These are phyloP conservation scores for Penaeus chinensis DNA, from an alignment of 1,140 invertebrate species.

Conservation along the genomic window DNA sequence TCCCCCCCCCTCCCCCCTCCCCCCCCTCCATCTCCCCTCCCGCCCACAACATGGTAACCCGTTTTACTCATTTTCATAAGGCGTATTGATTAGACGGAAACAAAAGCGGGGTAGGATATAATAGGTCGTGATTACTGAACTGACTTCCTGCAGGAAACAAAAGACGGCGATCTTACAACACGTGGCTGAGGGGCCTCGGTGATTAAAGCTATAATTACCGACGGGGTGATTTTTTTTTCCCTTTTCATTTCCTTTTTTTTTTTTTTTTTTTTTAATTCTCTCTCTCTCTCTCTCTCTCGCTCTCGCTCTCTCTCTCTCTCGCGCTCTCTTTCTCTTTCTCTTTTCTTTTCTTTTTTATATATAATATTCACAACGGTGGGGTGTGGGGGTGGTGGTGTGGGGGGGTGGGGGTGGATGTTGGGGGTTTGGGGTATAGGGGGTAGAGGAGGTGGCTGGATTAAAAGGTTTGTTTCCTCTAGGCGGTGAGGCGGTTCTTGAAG, in stretches of 20 bases:
- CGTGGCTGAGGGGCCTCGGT: constrained; percentile 35
- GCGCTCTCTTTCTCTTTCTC: no score
- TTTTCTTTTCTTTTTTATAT: no score
- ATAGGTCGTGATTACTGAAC: constrained; percentile 33
- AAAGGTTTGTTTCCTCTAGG: not conserved
- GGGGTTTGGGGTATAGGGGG: not conserved
- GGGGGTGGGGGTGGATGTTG: no score
- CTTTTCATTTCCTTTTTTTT: no score
- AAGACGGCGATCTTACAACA: constrained; percentile 25
- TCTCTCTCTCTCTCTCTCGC: no score
- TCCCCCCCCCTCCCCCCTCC: not conserved
- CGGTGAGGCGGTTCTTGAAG: no score
- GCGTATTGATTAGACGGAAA: constrained; percentile 25
- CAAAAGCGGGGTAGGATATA: constrained; percentile 6
- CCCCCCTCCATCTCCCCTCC: no score
- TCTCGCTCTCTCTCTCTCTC: no score
- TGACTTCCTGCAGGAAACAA: constrained; percentile 45
- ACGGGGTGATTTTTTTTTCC: no score
- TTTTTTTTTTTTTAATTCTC: no score
- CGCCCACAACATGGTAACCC: constrained; percentile 6
- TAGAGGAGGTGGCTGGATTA: not conserved
- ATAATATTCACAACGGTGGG: no score
- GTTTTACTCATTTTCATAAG: constrained; percentile 26
- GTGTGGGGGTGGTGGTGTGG: no score
- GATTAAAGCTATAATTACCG: constrained; percentile 48